phyloP scores from a whole-genome alignment of 2,888 invertebrate species.

The Drosophila gaucha region DNA sequence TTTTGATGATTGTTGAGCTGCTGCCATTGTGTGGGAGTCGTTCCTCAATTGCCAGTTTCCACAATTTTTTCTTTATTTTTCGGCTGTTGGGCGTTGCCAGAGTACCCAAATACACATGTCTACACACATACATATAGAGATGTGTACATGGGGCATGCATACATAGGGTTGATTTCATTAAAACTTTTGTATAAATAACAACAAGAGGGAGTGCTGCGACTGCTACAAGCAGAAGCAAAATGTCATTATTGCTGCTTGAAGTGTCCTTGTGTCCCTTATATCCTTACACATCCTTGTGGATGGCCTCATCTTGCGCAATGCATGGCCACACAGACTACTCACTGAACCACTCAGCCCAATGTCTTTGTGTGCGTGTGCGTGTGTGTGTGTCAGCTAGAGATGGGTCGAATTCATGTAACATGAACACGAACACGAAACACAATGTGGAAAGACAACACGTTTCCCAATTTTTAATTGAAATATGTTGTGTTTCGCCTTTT shows the following conservation, averaged over 20 bases:
- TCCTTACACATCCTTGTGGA: constrained; percentile 12
- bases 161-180: constrained; percentile 57
- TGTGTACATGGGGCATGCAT: constrained; percentile 12
- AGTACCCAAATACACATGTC: not conserved
- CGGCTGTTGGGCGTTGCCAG: no score
- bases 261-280: constrained; percentile 41
- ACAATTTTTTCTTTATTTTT: not conserved
- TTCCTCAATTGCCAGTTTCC: not conserved
- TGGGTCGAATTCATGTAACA: not conserved
- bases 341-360: constrained; percentile 46
- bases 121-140: not conserved
- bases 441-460: no score
- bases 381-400: constrained; percentile 1
- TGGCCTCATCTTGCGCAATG: constrained; percentile 45
- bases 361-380: not conserved
- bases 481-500: no score
- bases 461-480: no score
- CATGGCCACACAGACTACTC: constrained; percentile 38
- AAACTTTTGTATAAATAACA: constrained; percentile 65
- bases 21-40: constrained; percentile 11
- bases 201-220: constrained; percentile 22
- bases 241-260: constrained; percentile 64
- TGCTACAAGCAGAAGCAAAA: constrained; percentile 34
- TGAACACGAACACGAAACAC: not conserved
- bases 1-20: constrained; percentile 39